These are phyloP conservation scores for Nysson spinosus DNA, from an alignment of 2,888 invertebrate genomes.

Conservation along the genomic window DNA sequence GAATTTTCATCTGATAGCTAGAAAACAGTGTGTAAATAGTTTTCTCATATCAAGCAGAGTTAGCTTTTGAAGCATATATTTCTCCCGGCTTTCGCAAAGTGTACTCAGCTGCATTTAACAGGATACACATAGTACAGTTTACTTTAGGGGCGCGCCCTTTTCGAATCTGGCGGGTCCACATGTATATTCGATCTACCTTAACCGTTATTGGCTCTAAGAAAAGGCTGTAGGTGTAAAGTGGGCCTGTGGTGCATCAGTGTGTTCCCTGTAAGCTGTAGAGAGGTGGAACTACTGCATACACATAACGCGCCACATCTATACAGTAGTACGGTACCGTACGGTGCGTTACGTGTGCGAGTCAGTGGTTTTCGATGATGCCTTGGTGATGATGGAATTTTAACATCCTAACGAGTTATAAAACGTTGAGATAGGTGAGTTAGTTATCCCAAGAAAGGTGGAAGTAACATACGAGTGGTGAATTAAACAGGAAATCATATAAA, in stretches of 20 bases:
- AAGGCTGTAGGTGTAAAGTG: constrained; percentile 14
- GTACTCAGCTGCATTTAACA: constrained; percentile 37
- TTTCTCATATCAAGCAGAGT: background rate
- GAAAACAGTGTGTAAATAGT: no score
- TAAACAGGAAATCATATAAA: background rate
- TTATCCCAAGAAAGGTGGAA: background rate
- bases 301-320: constrained; percentile 38
- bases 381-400: constrained; percentile 61
- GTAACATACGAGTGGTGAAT: background rate
- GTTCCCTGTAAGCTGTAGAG: background rate
- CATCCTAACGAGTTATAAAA: constrained; percentile 38
- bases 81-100: constrained; percentile 29
- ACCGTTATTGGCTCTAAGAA: constrained; percentile 33
- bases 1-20: no score
- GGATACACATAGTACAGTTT: constrained; percentile 38
- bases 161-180: constrained; percentile 40
- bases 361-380: constrained; percentile 69
- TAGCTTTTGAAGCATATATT: constrained; percentile 29
- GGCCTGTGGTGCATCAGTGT: constrained; percentile 40
- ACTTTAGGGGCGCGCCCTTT: constrained; percentile 35
- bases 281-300: constrained; percentile 24
- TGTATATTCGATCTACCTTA: constrained; percentile 30
- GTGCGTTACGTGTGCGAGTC: constrained; percentile 60
- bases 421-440: constrained; percentile 56
- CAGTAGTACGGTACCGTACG: constrained; percentile 57